Evolutionary conservation across 2,797 vertebrate genomes (phyloP), one percentile per base, ranked within the genome.

Genomic region (Bradypodion pumilum): DNA sequence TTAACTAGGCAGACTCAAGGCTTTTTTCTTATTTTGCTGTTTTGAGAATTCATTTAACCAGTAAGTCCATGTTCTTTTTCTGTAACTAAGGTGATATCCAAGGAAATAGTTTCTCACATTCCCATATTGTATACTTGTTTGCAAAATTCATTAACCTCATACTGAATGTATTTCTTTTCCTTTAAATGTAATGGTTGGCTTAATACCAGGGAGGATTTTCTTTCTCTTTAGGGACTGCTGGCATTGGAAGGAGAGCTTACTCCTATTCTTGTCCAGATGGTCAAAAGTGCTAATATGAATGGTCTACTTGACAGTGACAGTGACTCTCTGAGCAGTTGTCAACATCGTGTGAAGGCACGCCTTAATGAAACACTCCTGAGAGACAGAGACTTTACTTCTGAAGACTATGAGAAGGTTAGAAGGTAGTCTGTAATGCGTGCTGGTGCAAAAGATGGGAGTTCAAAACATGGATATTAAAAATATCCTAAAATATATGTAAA

Each of bases 221-320:
- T 32, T 77, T 88, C 68, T 56, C 27, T 89, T 83, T 92, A 98
- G 97, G 97, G 97, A 80, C 93, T 98, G 1, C 90, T 98, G 87
- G 97, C 97, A 21, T 93, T 98, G 86, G 97, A 98, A 87, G 97
- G 97, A 46, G 97, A 98, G 84, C 95, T 98, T 85, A 98, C 97
- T 1, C 97, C 97, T 85, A 98, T 98, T 91, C 96, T 98, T 87
- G 97, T 98, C 74, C 97, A 98, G 91, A 98, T 98, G 97, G 97
- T 98, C 74, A 98, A 98, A 94, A 98, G 97, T 89, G 97, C 97
- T 83, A 98, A 98, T 87, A 98, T 98, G 97, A 98, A 97, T 73
- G 97, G 97, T 76, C 95, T 98, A 37, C 90, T 98, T 93, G 97
- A 98, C 89, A 98, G 97, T 4, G 97, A 97, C 88, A 97, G 97